phyloP scores from a whole-genome alignment of 2,888 invertebrate genomes.

The Phaedon cochleariae region DNA sequence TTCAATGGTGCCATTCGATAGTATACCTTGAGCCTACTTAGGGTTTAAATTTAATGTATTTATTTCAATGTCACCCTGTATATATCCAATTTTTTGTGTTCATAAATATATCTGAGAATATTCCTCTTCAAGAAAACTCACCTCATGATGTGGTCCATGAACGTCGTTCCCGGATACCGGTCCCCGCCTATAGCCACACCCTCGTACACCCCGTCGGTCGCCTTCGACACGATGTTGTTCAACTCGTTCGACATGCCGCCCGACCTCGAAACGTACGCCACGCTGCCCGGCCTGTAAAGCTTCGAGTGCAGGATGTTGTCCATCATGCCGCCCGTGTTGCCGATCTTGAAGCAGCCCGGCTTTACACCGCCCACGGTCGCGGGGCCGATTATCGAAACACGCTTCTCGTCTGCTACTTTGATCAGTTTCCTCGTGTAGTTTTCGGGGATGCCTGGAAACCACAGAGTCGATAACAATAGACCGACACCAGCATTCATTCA shows the following conservation, averaged over 20 bases:
- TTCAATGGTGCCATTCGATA: no score
- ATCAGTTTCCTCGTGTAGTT: conserved; percentile 96
- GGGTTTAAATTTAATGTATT: no score
- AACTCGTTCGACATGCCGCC: conserved; percentile 99
- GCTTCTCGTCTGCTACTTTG: conserved; percentile 82
- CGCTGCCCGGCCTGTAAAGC: conserved; percentile 94
- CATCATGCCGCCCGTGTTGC: conserved; percentile 99
- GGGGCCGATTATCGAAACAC: conserved; percentile 66
- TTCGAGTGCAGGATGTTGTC: conserved; percentile 98
- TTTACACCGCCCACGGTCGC: conserved; percentile 98
- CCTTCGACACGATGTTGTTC: conserved; percentile 96
- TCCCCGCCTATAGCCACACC: conserved; percentile 98
- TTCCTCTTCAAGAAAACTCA: no score
- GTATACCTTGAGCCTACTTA: no score
- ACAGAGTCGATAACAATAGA: no score
- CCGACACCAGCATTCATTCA: no score
- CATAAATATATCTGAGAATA: no score
- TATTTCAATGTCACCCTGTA: no score
- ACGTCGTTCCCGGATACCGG: conserved; percentile 94
- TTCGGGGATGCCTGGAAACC: conserved; percentile 78
- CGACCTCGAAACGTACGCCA: conserved; percentile 97
- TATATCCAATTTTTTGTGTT: no score
- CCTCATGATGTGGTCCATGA: conserved; percentile 95
- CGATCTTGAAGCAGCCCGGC: conserved; percentile 99
- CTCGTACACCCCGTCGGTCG: conserved; percentile 96